phyloP scores from a whole-genome alignment of 2,797 vertebrate genomes.

The Xerus rutilus region DNA sequence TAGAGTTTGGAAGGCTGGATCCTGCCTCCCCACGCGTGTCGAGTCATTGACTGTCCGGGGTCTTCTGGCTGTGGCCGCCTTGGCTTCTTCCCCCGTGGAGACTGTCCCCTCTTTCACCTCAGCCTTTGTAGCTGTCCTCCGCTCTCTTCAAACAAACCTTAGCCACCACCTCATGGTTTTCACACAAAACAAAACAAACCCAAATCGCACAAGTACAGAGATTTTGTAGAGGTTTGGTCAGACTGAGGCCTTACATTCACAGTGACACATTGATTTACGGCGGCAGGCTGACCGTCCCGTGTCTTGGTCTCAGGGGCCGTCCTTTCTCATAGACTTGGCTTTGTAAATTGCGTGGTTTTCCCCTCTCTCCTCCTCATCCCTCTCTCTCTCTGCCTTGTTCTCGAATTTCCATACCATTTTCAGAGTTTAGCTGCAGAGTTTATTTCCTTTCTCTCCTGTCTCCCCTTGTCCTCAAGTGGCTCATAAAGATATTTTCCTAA shows the following conservation, averaged over 20 bases:
- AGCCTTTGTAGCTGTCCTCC: not conserved
- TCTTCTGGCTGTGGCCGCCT: not conserved
- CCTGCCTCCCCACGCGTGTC: not conserved
- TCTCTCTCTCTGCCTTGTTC: not conserved
- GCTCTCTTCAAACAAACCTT: not conserved
- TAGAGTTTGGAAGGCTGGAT: not conserved
- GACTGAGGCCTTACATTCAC: not conserved
- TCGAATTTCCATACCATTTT: constrained; percentile 40
- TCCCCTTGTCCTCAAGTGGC: not conserved
- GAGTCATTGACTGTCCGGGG: not conserved
- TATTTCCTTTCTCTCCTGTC: not conserved
- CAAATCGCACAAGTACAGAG: not conserved
- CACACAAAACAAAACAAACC: not conserved
- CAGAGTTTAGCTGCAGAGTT: not conserved
- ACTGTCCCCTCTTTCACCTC: not conserved
- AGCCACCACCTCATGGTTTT: not conserved
- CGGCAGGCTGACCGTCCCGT: not conserved
- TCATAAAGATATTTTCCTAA: constrained; percentile 27
- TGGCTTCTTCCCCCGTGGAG: not conserved
- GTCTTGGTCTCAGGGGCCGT: not conserved
- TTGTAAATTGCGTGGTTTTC: not conserved
- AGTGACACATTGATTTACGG: not conserved
- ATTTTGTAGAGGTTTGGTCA: not conserved
- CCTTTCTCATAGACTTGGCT: not conserved
- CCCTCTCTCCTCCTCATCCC: not conserved